Base-by-base conservation (phyloP, 2,888 invertebrate species). In the Orchesellides sinensis region DNA sequence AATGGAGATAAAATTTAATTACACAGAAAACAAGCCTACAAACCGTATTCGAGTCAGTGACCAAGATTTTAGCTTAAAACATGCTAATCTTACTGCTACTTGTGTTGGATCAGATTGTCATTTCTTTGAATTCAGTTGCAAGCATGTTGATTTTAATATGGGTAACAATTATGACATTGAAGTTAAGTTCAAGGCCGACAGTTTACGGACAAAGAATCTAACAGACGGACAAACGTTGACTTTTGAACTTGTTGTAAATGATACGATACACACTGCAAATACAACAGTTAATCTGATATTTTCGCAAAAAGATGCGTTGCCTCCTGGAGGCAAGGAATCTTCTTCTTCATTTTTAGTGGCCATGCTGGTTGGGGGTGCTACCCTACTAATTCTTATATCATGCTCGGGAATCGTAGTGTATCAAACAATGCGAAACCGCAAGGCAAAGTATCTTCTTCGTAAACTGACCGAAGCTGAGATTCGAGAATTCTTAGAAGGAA, bases 381-480 rank as follows among this genome's bases (percentile, higher is more conserved):
- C 29, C 2, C 1, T 56, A 23, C 10, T 77, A 21, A n/a, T 66
- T 40, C 8, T 80, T 6, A 2, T 72, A 0, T 3, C 65, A n/a
- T 74, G 73, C n/a, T 6, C 54, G 5, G 59, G 35, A 2, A 25
- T 56, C 2, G 17, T 84, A 1, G 59, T 61, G 0, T 83, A 68
- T 52, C 72, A 59, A 8, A 56, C 27, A 19, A 54, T 63, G 23
- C 78, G 72, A 21, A 70, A 70, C 49, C 49, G 72, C 8, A 72
- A 74, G 80, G 65, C 78, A 0, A 82, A 82, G 32, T 54, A 75
- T 68, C 59, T 69, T 14, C 32, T 84, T 3, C 70, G 84, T 5
- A 66, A 83, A 17, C 32, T 86, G 69, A 84, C 84, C 0, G 86
- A 86, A 56, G 75, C 74, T 1, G 84, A 84, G 75, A 83, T 86